Percentiles rank a stretch among this genome's conserved stretches.
These are phyloP conservation scores for Labroides dimidiatus DNA, from an alignment of 2,797 vertebrate genomes.

Conservation along the genomic window DNA sequence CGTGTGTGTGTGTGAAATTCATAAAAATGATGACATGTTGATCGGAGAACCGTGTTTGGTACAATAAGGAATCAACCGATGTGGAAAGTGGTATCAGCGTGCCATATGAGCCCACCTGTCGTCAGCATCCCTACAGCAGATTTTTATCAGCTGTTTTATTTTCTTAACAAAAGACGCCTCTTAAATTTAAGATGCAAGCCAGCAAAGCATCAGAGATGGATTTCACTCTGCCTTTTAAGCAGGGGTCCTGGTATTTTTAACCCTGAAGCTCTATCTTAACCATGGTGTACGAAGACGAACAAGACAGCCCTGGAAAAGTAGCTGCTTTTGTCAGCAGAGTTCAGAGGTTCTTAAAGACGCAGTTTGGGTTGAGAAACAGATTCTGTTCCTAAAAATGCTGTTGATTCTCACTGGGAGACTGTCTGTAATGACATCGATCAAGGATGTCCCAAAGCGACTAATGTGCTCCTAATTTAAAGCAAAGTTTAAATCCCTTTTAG, in stretches of 20 bases:
- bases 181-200: conserved; percentile 15
- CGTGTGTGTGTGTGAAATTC: conserved; percentile 7
- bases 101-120: neutral
- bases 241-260: neutral
- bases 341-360: too few species aligned
- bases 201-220: conserved; percentile 12
- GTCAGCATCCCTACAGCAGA: conserved; percentile 13
- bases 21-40: conserved; percentile 17
- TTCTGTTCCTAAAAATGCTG: too few species aligned
- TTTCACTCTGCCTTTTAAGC: conserved; percentile 11
- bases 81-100: conserved; percentile 7
- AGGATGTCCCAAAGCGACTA: too few species aligned
- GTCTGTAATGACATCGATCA: too few species aligned
- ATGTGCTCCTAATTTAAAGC: too few species aligned
- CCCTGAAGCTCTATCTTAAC: neutral
- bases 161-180: neutral
- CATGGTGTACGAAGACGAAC: too few species aligned
- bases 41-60: neutral
- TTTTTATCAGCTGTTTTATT: too few species aligned
- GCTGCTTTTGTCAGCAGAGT: too few species aligned
- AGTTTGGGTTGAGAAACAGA: too few species aligned
- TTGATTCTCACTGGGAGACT: too few species aligned
- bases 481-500: too few species aligned
- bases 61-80: conserved; percentile 26
- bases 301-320: too few species aligned